phyloP scores from a whole-genome alignment of 2,797 vertebrate genomes.

The Phalanger gymnotis region DNA sequence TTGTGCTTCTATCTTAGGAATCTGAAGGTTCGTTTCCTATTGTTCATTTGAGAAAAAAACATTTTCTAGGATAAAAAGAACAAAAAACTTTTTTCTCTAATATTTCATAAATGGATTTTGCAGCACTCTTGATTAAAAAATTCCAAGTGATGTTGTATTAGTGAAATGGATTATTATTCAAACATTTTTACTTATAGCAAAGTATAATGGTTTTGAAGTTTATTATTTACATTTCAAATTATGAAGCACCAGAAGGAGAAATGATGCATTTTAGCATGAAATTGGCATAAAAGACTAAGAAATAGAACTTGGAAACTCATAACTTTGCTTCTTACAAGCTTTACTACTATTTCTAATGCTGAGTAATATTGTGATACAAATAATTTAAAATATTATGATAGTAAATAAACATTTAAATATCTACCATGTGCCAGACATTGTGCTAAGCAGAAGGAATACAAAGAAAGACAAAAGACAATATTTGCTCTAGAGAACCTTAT shows the following conservation, averaged over 20 bases:
- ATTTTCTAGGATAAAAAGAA: background rate
- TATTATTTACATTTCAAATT: slow-evolving; percentile 10
- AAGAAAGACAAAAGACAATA: background rate
- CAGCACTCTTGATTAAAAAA: background rate
- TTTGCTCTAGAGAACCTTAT: background rate
- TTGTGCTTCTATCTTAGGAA: background rate
- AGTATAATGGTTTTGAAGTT: slow-evolving; percentile 32
- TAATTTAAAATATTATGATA: background rate
- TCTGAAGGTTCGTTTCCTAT: background rate
- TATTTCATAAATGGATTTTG: background rate
- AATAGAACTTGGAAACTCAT: background rate
- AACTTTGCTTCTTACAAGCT: background rate
- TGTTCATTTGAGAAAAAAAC: background rate
- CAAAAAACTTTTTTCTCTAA: background rate
- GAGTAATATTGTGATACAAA: background rate
- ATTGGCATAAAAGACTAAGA: background rate
- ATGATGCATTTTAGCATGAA: background rate
- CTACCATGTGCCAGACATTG: background rate
- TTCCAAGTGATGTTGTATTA: background rate
- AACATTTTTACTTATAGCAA: slow-evolving; percentile 27
- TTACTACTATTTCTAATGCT: background rate
- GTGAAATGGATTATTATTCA: slow-evolving; percentile 6
- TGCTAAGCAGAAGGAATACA: background rate
- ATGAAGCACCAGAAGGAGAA: background rate
- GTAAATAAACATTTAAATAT: background rate